Conservation (phyloP, 2,113 vertebrate genomes). For the Scolopax mira region DNA sequence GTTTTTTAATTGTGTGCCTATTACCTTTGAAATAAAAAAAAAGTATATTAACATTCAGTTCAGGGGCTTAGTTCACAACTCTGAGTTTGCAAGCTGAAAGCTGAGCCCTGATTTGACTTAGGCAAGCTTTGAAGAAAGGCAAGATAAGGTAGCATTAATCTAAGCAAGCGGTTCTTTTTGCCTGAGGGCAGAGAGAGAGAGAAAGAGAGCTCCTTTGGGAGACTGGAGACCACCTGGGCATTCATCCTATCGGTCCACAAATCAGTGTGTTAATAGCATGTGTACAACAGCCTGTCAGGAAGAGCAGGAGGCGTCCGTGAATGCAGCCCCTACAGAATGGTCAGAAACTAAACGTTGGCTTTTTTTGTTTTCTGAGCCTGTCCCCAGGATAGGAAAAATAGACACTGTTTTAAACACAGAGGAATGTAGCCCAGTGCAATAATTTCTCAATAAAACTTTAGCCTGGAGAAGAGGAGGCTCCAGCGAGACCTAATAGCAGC, state of each 20-base stretch:
- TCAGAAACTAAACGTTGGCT: background rate
- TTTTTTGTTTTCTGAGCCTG: background rate
- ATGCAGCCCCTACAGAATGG: background rate
- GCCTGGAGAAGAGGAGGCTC: too few species aligned
- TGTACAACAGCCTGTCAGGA: slow-evolving; percentile 34
- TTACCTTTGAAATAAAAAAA: background rate
- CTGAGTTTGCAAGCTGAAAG: slow-evolving; percentile 59
- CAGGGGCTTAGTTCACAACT: slow-evolving; percentile 30
- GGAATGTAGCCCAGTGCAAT: background rate
- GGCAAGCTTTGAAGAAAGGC: slow-evolving; percentile 47
- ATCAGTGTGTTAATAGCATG: slow-evolving; percentile 35
- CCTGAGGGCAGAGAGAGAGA: slow-evolving; percentile 1
- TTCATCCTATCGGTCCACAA: background rate
- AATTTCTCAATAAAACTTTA: background rate
- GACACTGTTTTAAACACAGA: background rate
- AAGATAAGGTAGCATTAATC: slow-evolving; percentile 58
- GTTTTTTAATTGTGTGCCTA: background rate
- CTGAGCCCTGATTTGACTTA: slow-evolving; percentile 9
- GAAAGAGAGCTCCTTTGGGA: slow-evolving; percentile 13
- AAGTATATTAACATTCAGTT: slow-evolving; percentile 27
- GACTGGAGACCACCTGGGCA: slow-evolving; percentile 32
- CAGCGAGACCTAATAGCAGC: too few species aligned
- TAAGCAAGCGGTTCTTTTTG: slow-evolving; percentile 35
- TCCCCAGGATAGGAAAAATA: background rate
- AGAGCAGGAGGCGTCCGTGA: background rate